Conservation (phyloP, 2,888 invertebrate genomes). For the Anorthoa munda region DNA sequence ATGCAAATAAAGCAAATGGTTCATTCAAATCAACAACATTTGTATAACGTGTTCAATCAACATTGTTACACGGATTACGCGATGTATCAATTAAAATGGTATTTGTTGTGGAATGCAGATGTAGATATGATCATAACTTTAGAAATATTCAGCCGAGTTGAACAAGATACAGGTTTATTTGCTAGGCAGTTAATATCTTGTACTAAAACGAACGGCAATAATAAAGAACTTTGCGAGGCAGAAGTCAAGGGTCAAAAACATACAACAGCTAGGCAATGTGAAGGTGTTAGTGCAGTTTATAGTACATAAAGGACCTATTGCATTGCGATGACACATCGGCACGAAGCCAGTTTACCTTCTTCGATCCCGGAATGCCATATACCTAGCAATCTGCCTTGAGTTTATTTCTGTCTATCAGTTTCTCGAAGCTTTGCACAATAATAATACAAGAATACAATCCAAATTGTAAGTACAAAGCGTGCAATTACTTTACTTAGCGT, state of each 20-base stretch:
- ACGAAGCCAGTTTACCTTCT: constrained; percentile 74
- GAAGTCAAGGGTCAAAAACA: constrained; percentile 60
- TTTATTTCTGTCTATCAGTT: constrained; percentile 70
- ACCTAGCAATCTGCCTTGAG: constrained; percentile 63
- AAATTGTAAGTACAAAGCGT: constrained; percentile 22
- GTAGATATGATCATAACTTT: constrained; percentile 43
- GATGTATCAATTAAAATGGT: constrained; percentile 51
- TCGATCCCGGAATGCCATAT: constrained; percentile 71
- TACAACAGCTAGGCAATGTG: constrained; percentile 55
- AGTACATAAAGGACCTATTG: constrained; percentile 53
- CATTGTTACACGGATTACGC: constrained; percentile 61
- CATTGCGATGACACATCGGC: constrained; percentile 69
- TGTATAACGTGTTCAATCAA: constrained; percentile 60
- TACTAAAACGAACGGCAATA: constrained; percentile 44
- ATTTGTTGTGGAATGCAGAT: constrained; percentile 54
- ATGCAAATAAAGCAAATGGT: constrained; percentile 41
- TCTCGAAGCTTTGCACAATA: constrained; percentile 47
- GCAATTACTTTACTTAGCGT: constrained; percentile 22
- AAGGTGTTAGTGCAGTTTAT: constrained; percentile 57
- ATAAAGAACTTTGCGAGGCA: constrained; percentile 36
- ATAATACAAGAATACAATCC: constrained; percentile 46
- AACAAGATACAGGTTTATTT: constrained; percentile 41
- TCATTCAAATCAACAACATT: constrained; percentile 54
- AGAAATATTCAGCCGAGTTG: constrained; percentile 48
- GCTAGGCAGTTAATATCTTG: background rate